Evolutionary conservation across 2,797 vertebrate species (phyloP).

Genomic region (Xiphophorus birchmanni): DNA sequence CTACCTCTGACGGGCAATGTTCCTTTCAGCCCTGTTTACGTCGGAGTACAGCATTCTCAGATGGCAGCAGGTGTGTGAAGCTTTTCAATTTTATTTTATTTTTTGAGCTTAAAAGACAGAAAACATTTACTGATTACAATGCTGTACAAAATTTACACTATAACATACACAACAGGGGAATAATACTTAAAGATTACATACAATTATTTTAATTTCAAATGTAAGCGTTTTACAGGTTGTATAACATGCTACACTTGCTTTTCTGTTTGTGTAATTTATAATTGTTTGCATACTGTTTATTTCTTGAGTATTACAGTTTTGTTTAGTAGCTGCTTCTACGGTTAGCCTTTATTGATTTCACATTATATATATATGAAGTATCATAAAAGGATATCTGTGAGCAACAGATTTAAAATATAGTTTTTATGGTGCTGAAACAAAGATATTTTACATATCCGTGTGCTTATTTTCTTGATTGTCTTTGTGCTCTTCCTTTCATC

Average conservation of each 20-base stretch:
- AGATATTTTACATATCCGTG: background rate
- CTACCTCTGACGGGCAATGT: constrained; percentile 29
- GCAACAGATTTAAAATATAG: background rate
- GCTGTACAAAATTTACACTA: constrained; percentile 41
- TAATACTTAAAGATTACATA: constrained; percentile 30
- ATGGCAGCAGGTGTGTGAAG: background rate
- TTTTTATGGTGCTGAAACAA: background rate
- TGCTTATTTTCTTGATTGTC: constrained; percentile 2
- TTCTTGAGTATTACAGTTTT: constrained; percentile 20
- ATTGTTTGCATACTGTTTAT: background rate
- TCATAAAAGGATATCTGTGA: background rate
- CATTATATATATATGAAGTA: background rate
- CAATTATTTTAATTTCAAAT: constrained; percentile 16
- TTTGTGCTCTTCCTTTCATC: background rate
- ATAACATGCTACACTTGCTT: constrained; percentile 23
- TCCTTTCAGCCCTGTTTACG: constrained; percentile 30
- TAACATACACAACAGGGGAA: constrained; percentile 20
- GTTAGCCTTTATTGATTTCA: background rate
- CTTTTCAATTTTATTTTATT: constrained; percentile 3
- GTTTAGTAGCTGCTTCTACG: constrained; percentile 7
- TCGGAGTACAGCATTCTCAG: constrained; percentile 6
- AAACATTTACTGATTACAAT: constrained; percentile 39
- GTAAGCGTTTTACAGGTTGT: constrained; percentile 15
- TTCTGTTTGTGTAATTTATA: background rate
- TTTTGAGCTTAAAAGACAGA: constrained; percentile 40